Base-by-base conservation (phyloP, 2,797 vertebrate species). In the Lutjanus argentimaculatus region DNA sequence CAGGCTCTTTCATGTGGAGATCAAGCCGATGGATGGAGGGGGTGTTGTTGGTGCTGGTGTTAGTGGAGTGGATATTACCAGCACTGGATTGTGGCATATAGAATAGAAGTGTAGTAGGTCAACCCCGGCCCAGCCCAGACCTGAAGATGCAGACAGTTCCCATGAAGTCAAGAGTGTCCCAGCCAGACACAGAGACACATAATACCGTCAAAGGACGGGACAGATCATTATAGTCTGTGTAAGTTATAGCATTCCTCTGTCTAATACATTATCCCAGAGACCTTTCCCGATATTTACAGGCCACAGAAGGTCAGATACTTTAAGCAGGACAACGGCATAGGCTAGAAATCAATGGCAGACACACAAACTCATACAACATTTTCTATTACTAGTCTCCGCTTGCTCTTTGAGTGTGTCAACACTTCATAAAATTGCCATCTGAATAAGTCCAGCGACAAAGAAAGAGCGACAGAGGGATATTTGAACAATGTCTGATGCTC, bases 1-100 rank as follows among this genome's bases (percentile, higher is more conserved):
- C 80, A 74, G 76, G 72, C 79, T 62, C 92, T 94, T 94, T 94
- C 89, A 94, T 94, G 93, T 94, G 87, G 77, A 91, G 91, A 93
- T 94, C 85, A 91, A 90, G 89, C 77, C 7, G 46, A 82, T 76
- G 67, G 72, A 69, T 79, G 75, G 84, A 84, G 83, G 88, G 80
- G 62, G 56, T 84, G 83, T 86, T 90, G 86, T 85, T 86, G 77
- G 77, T 88, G 85, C 75, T 65, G 85, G 85, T 67, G 72, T 78
- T 75, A 79, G 68, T 84, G 77, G 81, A 85, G 83, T 82, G 85
- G 83, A 88, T 93, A 76, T 90, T 90, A 80, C 83, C 88, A 81
- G 68, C 63, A 46, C 25, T 67, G 72, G 59, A 78, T 77, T 90
- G 78, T 80, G 76, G 81, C 56, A 79, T 22, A 55, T 76, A 72